Base-by-base conservation (phyloP, 23 tunicate genomes). In the Halocynthia roretzi region DNA sequence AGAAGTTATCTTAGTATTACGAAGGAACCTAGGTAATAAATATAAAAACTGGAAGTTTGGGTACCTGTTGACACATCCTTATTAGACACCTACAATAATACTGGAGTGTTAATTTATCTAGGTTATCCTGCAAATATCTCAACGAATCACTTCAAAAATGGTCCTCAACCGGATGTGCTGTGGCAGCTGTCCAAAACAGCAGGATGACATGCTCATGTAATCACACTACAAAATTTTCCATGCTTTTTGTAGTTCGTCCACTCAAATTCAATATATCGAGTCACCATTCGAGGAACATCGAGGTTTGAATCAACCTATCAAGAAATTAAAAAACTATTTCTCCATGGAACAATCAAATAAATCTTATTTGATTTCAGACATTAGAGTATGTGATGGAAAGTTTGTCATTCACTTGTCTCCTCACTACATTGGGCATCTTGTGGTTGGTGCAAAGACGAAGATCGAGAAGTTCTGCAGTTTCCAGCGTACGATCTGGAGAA, bases 311-410 rank as follows among this genome's bases (percentile, higher is more conserved):
- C 44, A 31, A 31, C 44, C 44, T 52, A 22, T 11, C 8, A 75
- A 7, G 6, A 2, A 12, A 55, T 54, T 53, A 15, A 9, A 50
- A 67, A 12, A 11, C 14, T 17, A 11, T 17, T n/a, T 67, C 63
- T 58, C 4, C 63, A 58, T n/a, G 15, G 4, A 58, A 1, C 20
- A 67, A 11, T 11, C 22, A 67, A 67, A 67, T 11, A 19, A 2
- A 18, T 15, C 61, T 22, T 14, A 50, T 56, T 71, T 71, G 21
- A 7, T 56, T 75, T 40, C 61, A 89, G 96, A 75, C 80, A 21
- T 54, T 84, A 53, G 96, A 89, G 53, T 83, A 78, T 52, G 65
- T 80, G 6, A 89, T 89, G 96, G 96, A 89, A 73, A 70, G 88
- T 50, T 64, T 89, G 52, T 80, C 96, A 49, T 83, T 84, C 48